Evolutionary conservation across 2,888 invertebrate genomes (phyloP).

Genomic region (Formica aserva): DNA sequence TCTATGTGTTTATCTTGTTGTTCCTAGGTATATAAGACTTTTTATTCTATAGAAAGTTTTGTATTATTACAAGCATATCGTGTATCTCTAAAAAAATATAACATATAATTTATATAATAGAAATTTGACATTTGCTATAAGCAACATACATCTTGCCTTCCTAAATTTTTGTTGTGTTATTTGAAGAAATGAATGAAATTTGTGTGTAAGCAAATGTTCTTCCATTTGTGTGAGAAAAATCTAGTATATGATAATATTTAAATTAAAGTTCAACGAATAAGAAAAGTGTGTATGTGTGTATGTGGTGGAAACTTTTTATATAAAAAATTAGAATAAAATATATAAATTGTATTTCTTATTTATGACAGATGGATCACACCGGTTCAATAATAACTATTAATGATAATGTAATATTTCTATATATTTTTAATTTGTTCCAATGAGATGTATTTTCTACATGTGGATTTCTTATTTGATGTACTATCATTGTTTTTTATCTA

Average conservation of each 20-base stretch:
- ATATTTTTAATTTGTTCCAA: neutral
- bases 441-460: neutral
- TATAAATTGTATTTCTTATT: neutral
- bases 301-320: neutral
- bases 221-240: neutral
- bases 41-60: neutral
- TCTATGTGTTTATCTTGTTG: neutral
- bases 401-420: neutral
- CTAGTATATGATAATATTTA: neutral
- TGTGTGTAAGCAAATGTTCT: conserved; percentile 1
- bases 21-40: neutral
- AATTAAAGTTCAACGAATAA: neutral
- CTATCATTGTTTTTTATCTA: neutral
- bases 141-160: neutral
- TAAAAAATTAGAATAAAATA: neutral
- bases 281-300: neutral
- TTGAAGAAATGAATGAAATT: neutral
- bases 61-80: neutral
- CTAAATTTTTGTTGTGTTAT: neutral
- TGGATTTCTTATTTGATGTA: neutral
- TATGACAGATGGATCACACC: neutral
- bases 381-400: neutral
- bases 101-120: neutral
- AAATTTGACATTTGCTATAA: neutral
- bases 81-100: conserved; percentile 4